Conservation (phyloP, 2,888 invertebrate species). For the Lymantria monacha region DNA sequence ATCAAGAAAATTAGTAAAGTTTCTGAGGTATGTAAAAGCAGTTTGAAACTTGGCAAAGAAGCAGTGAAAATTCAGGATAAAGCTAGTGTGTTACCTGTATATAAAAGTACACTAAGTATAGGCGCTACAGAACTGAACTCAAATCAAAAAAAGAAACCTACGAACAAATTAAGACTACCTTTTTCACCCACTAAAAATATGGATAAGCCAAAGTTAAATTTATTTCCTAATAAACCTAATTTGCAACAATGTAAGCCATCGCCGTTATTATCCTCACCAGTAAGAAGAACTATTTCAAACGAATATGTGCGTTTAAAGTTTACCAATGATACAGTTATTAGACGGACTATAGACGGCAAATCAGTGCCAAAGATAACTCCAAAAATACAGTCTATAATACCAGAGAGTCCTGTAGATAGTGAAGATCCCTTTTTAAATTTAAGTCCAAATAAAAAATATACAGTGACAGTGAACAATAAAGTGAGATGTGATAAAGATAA, state of each 20-base stretch:
- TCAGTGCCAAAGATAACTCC: constrained; percentile 74
- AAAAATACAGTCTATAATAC: constrained; percentile 78
- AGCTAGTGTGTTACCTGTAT: constrained; percentile 66
- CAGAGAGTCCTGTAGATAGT: constrained; percentile 74
- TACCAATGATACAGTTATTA: constrained; percentile 67
- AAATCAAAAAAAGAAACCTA: constrained; percentile 57
- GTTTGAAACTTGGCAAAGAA: constrained; percentile 46
- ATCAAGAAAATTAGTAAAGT: constrained; percentile 64
- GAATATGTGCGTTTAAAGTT: constrained; percentile 76
- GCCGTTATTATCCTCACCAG: constrained; percentile 62
- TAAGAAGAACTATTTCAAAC: constrained; percentile 76
- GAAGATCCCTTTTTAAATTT: constrained; percentile 75
- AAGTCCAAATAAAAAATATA: constrained; percentile 79
- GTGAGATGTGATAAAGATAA: constrained; percentile 79
- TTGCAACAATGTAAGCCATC: constrained; percentile 58
- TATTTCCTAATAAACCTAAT: constrained; percentile 65
- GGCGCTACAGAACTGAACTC: constrained; percentile 51
- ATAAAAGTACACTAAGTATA: constrained; percentile 58
- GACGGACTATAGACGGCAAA: constrained; percentile 72
- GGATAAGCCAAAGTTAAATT: constrained; percentile 72
- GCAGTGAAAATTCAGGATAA: constrained; percentile 50
- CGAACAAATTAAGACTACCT: constrained; percentile 67
- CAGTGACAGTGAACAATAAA: constrained; percentile 76
- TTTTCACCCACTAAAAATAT: constrained; percentile 69
- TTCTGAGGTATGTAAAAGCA: constrained; percentile 56